Evolutionary conservation across 2,888 invertebrate genomes (phyloP).

Genomic region (Pterostichus niger): DNA sequence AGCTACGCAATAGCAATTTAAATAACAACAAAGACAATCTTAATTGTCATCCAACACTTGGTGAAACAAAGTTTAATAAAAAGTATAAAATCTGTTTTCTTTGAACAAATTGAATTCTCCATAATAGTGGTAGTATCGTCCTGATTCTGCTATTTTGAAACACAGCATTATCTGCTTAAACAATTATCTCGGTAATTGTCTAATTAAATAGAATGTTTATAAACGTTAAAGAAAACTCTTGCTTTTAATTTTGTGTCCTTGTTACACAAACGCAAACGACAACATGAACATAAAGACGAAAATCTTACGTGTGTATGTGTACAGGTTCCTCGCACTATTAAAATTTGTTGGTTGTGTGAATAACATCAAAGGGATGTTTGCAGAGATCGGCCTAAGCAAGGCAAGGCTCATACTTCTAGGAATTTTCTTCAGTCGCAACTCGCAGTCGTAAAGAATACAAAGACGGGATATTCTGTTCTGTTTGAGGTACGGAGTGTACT

Average conservation of each 20-base stretch:
- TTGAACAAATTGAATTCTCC: not conserved
- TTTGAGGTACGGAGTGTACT: constrained; percentile 11
- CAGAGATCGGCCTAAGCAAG: not conserved
- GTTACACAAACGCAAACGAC: constrained; percentile 11
- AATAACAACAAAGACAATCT: no score
- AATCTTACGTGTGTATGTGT: not conserved
- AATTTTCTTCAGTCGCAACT: constrained; percentile 49
- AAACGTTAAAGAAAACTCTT: not conserved
- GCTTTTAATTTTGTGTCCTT: constrained; percentile 3
- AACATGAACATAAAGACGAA: not conserved
- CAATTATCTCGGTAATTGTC: constrained; percentile 1
- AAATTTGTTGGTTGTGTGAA: constrained; percentile 59
- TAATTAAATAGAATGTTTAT: not conserved
- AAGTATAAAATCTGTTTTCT: no score
- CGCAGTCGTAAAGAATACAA: constrained; percentile 51
- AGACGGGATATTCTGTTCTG: constrained; percentile 40
- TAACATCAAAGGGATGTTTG: constrained; percentile 51
- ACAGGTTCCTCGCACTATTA: constrained; percentile 47
- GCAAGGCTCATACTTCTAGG: constrained; percentile 36
- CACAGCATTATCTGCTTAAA: not conserved
- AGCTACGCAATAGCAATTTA: no score
- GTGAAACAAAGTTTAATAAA: no score
- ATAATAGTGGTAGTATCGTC: not conserved
- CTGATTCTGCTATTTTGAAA: not conserved
- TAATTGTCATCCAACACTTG: no score